Evolutionary conservation across 1,140 invertebrate species (phyloP), one percentile per base, ranked within the genome.

Genomic region (Bombus confusus): DNA sequence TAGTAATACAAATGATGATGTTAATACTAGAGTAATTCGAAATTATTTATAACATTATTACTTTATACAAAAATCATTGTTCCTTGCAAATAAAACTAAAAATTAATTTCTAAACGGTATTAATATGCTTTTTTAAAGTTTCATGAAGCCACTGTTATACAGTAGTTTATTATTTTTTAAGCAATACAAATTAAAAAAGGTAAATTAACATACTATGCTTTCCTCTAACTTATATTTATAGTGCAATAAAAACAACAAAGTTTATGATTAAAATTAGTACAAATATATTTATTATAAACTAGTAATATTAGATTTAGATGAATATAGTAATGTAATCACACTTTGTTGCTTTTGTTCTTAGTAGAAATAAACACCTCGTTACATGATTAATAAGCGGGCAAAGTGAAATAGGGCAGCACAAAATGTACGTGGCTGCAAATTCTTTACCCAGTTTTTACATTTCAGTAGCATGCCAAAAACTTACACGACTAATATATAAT

Each of bases 201-300:
- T 85, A 90, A 89, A 82, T 78, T 89, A 88, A 88, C 87, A 79
- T 83, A 83, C 79, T 80, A 87, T 81, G 69, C 81, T 86, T 64
- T 69, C 43, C 57, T 77, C 83, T 91, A 91, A 91, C 90, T 91
- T 90, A 88, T 88, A 84, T 90, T 80, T 80, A 82, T 91, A 85
- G 85, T 90, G 85, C 87, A 88, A 88, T 91, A 87, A 91, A 92
- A 91, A 90, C 88, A 92, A 92, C 90, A 92, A 92, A 91, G 90
- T 90, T 91, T 87, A 87, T 88, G 86, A 90, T 91, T 90, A 87
- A 92, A 92, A 92, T 91, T 90, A 92, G 87, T 92, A 92, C 87
- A 92, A 91, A 92, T 91, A 91, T 91, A 88, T 90, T 88, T 88
- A 90, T 90, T 90, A 90, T 88, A 88, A 91, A 91, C 88, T 92